A percentile compares a stretch with the other conserved stretches of the same genome.
phyloP scores from a whole-genome alignment of 2,113 vertebrate species.

The Guaruba guarouba region DNA sequence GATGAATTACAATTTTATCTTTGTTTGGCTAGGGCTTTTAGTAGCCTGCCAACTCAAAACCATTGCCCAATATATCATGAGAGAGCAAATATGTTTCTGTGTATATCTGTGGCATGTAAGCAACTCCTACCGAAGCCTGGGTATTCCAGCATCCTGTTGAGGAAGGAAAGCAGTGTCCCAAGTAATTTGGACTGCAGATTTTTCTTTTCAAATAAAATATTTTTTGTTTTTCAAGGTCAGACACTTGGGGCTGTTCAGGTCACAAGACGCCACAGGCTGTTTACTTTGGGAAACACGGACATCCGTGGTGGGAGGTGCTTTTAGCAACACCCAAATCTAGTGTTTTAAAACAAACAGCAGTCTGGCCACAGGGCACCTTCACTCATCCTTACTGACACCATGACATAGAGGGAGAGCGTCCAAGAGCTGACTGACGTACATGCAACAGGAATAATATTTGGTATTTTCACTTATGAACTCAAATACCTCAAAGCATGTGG shows the following conservation, averaged over 20 bases:
- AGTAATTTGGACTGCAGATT: slow-evolving; percentile 12
- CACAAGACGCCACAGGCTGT: slow-evolving; percentile 30
- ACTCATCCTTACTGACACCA: slow-evolving; percentile 14
- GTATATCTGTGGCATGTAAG: background rate
- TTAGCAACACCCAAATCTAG: slow-evolving; percentile 17
- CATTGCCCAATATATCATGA: slow-evolving; percentile 52
- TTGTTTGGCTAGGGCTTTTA: slow-evolving; percentile 44
- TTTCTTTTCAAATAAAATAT: slow-evolving; percentile 41
- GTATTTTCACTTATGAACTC: background rate
- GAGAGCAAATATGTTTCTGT: background rate
- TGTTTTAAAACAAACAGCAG: slow-evolving; percentile 25
- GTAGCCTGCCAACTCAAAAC: slow-evolving; percentile 51
- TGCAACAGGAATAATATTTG: slow-evolving; percentile 11
- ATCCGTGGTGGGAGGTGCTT: slow-evolving; percentile 7
- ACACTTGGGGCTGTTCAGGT: slow-evolving; percentile 24
- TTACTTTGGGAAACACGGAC: slow-evolving; percentile 58
- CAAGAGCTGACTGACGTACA: background rate
- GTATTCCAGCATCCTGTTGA: slow-evolving; percentile 26
- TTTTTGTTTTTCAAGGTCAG: slow-evolving; percentile 55
- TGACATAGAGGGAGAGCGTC: background rate
- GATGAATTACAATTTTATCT: slow-evolving; percentile 55
- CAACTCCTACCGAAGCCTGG: background rate
- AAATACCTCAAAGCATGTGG: background rate
- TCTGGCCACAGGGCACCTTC: slow-evolving; percentile 42
- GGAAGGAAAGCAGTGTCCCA: slow-evolving; percentile 27